Evolutionary conservation across 92 coral and sea anemone genomes (phyloP).

Genomic region (Porites cylindrica): DNA sequence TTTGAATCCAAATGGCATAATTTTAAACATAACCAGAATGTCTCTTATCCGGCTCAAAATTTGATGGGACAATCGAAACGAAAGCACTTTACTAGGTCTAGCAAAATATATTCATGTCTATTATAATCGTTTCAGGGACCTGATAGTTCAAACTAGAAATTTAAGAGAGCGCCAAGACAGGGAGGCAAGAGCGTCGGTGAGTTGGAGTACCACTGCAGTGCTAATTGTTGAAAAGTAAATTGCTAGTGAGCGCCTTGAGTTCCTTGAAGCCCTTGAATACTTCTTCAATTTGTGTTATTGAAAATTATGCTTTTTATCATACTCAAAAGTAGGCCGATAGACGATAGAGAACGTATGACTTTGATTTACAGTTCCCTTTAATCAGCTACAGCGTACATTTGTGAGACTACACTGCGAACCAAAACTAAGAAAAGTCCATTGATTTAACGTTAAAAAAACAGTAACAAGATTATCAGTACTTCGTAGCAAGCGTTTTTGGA

Average conservation of each 20-base stretch:
- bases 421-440: no score
- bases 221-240: slow-evolving; percentile 23
- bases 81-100: slow-evolving; percentile 9
- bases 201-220: slow-evolving; percentile 31
- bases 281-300: slow-evolving; percentile 11
- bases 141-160: slow-evolving; percentile 12
- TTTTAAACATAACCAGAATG: slow-evolving; percentile 17
- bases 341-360: no score
- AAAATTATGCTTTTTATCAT: no score
- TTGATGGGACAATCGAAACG: slow-evolving; percentile 23
- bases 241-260: slow-evolving; percentile 28
- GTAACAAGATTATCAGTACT: no score
- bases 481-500: no score
- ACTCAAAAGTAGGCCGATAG: no score
- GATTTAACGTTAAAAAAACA: no score
- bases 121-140: slow-evolving; percentile 24
- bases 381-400: no score
- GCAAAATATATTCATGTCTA: slow-evolving; percentile 11
- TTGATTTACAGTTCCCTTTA: no score
- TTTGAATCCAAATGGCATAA: slow-evolving; percentile 19
- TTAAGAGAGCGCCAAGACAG: slow-evolving; percentile 36
- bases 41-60: slow-evolving; percentile 23
- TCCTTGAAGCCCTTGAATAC: slow-evolving; percentile 16
- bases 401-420: no score
- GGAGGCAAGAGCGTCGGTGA: slow-evolving; percentile 36